Base-by-base conservation (phyloP, 2,797 vertebrate genomes). In the Myripristis murdjan region DNA sequence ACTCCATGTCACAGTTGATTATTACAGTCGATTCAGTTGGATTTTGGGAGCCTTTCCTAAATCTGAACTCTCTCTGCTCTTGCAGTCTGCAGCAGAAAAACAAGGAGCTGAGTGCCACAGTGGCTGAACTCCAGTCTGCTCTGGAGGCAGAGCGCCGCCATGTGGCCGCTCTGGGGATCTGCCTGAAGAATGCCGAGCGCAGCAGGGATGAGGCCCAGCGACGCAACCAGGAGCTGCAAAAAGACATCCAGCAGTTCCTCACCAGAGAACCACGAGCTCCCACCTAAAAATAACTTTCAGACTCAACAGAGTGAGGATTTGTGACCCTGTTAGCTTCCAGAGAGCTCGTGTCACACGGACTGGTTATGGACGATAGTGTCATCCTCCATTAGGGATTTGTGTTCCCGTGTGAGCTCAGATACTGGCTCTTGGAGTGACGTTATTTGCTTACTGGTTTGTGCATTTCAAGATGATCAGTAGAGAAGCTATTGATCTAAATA, bases 1-100 rank as follows among this genome's bases (percentile, higher is more conserved):
- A 43, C 41, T 43, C 41, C 41, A 43, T 41, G 14, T 31, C 28
- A 6, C 15, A 14, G 15, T 15, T 41, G 39, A 41, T 41, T 31
- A 7, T 6, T 5, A 31, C 28, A 31, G 7, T 6, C 31, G 39
- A 41, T 35, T 35, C 33, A 10, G 39, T 15, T 46, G 7, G 7
- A 20, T 18, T 18, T n/a, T 46, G n/a, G 43, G 6, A 39, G 20
- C 28, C 61, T 23, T 53, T 15, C 20, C 15, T 18, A 0, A 15
- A 5, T 68, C 16, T 77, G 18, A 79, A 23, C 20, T 10, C 2
- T 73, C 18, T 68, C 24, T 79, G 20, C 62, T 79, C 33, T 60
- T 33, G 6, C 91, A 99, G 98, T 56, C 92, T 98, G 3, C 93
- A 95, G 69, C 92, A 94, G 81, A 95, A 96, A 73, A 98, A 97